Evolutionary conservation across 1,140 invertebrate genomes (phyloP).

Genomic region (Lordiphosa clarofinis): DNA sequence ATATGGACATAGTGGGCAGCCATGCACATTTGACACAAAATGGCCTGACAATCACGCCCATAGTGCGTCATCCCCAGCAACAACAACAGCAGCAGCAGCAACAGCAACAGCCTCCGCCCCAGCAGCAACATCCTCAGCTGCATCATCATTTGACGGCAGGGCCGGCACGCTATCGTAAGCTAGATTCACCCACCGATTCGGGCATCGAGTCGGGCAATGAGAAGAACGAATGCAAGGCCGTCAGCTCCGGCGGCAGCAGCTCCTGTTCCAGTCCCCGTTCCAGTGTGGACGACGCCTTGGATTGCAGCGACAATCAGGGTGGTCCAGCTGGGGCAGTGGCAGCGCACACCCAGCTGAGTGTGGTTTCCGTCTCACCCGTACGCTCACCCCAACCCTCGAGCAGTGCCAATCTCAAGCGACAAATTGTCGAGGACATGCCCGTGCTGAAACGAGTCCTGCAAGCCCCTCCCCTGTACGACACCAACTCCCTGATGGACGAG

Average conservation of each 20-base stretch:
- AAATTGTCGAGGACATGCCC: slow-evolving; percentile 93
- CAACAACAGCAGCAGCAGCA: slow-evolving; percentile 37
- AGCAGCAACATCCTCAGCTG: slow-evolving; percentile 56
- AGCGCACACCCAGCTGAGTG: slow-evolving; percentile 35
- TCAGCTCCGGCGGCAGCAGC: slow-evolving; percentile 85
- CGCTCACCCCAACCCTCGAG: slow-evolving; percentile 70
- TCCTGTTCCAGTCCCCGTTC: slow-evolving; percentile 93
- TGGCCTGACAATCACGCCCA: slow-evolving; percentile 84
- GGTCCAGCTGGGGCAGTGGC: slow-evolving; percentile 15
- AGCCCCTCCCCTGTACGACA: slow-evolving; percentile 93
- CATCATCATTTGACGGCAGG: slow-evolving; percentile 69
- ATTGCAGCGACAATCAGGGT: slow-evolving; percentile 81
- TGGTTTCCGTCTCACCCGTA: slow-evolving; percentile 67
- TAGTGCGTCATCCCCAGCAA: slow-evolving; percentile 79
- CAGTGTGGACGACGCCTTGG: slow-evolving; percentile 88
- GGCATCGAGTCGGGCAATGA: slow-evolving; percentile 96
- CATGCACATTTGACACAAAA: slow-evolving; percentile 84
- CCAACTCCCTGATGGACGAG: slow-evolving; percentile 94
- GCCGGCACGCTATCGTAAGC: slow-evolving; percentile 84
- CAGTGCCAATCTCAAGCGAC: slow-evolving; percentile 76
- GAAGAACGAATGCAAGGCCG: slow-evolving; percentile 87
- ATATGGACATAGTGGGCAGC: slow-evolving; percentile 85
- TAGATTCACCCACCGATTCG: slow-evolving; percentile 94
- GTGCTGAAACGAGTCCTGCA: slow-evolving; percentile 94
- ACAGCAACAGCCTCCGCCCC: slow-evolving; percentile 35